A percentile compares a stretch with the other conserved stretches of the same genome.
Evolutionary conservation across 1,140 invertebrate genomes (phyloP).

Genomic region (Trinorchestia longiramus): DNA sequence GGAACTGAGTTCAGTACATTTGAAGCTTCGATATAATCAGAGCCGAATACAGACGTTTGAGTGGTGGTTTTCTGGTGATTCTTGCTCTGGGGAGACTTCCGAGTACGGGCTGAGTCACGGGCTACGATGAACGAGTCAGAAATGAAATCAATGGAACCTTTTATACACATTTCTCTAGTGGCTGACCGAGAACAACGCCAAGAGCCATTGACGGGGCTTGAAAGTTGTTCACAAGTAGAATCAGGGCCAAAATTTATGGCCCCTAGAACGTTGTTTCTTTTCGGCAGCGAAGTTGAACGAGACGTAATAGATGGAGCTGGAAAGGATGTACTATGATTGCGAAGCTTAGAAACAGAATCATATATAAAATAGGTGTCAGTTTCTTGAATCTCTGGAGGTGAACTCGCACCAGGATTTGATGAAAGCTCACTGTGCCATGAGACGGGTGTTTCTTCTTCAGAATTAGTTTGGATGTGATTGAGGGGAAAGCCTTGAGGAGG

Average conservation of each 20-base stretch:
- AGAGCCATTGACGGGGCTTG: background rate
- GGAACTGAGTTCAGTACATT: background rate
- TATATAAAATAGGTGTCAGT: background rate
- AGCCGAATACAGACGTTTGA: background rate
- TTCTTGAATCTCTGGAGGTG: background rate
- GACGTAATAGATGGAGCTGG: background rate
- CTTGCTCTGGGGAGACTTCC: background rate
- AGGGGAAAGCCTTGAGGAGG: background rate
- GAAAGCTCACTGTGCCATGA: background rate
- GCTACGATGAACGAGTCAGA: background rate
- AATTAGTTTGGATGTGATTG: background rate
- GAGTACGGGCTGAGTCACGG: background rate
- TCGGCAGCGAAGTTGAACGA: background rate
- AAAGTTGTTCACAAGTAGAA: background rate
- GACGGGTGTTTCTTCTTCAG: background rate
- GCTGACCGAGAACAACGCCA: background rate
- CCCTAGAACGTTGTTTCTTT: background rate
- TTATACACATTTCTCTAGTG: background rate
- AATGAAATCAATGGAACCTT: background rate
- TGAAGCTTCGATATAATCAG: background rate
- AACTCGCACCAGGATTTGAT: background rate
- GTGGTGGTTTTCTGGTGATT: background rate
- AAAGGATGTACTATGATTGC: background rate
- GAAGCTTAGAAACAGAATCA: background rate
- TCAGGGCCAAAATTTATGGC: background rate